Base-by-base conservation (phyloP, 2,113 vertebrate species). In the Pterocles orientalis region DNA sequence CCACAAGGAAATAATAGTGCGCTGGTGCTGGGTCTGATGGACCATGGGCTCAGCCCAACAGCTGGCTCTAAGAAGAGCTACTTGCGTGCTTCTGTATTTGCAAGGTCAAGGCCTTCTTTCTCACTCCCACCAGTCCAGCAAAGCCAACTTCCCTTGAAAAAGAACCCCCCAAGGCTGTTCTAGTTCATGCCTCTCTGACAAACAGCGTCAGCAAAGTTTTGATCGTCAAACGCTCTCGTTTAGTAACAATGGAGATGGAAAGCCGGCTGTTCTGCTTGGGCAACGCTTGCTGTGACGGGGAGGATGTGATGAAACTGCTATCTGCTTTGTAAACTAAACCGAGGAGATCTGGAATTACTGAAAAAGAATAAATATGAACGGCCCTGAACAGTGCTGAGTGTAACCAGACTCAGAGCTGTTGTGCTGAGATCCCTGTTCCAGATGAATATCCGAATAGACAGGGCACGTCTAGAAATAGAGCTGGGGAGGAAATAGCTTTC, bases 281-380 rank as follows among this genome's bases (percentile, higher is more conserved):
- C 81, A 94, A 28, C 4, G 56, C 57, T 83, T 58, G 87, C 72
- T 76, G 20, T 66, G 87, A 61, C 12, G 12, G 51, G 57, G 57
- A 91, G 87, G 91, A 71, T 84, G 83, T 88, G 91, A 88, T 71
- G 88, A 76, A 95, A 88, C 33, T 25, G 47, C 73, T 45, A 7
- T 79, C 91, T 86, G 82, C 33, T 56, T 56, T 39, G 76, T 82
- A 39, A 94, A 82, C 71, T 47, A 60, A 70, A 50, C 70, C 65
- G 14, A 73, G 56, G 45, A 43, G 76, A 62, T 45, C n/a, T 69
- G 61, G 71, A 82, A 70, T 54, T 39, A 25, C 33, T 25, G 82
- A 34, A 18, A 33, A 69, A 45, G 45, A 39, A 34, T 20, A 26
- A 72, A 39, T 70, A 31, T 8, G 50, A 56, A 65, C 51, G 73